Conservation (phyloP, 2,888 invertebrate species). For the Limnephilus marmoratus region DNA sequence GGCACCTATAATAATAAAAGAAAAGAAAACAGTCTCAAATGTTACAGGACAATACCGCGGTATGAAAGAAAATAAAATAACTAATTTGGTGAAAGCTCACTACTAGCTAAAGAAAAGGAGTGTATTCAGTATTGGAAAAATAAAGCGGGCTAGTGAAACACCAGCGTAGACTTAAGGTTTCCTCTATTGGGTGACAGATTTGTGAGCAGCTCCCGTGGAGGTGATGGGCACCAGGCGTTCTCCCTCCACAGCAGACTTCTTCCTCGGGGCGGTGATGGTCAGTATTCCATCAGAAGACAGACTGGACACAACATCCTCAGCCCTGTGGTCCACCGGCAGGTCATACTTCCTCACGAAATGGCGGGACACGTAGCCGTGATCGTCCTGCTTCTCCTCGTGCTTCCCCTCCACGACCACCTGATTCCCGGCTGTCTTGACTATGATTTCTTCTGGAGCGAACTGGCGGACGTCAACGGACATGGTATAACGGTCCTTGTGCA, state of each 20-base stretch:
- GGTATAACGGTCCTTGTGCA: conserved; percentile 79
- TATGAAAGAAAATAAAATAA: background rate
- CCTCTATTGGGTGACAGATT: conserved; percentile 69
- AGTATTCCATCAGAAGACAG: conserved; percentile 87
- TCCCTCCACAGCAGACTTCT: conserved; percentile 70
- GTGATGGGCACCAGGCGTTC: conserved; percentile 79
- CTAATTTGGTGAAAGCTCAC: background rate
- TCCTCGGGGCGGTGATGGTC: conserved; percentile 80
- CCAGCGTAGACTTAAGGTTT: background rate
- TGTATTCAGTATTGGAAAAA: background rate
- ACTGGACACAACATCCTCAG: conserved; percentile 83
- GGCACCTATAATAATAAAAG: background rate
- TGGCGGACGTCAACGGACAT: conserved; percentile 87
- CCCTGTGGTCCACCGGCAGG: conserved; percentile 85
- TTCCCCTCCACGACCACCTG: conserved; percentile 85
- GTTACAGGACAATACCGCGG: background rate
- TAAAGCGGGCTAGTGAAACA: background rate
- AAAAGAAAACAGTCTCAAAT: background rate
- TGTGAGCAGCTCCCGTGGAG: conserved; percentile 79
- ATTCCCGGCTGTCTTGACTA: conserved; percentile 85
- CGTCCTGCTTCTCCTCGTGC: conserved; percentile 87
- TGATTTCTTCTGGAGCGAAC: conserved; percentile 86
- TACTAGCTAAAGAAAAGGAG: background rate
- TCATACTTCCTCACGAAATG: conserved; percentile 86
- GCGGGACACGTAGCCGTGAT: conserved; percentile 84